These are phyloP conservation scores for Cebus imitator DNA, from an alignment of 2,113 vertebrate species.

Conservation along the genomic window DNA sequence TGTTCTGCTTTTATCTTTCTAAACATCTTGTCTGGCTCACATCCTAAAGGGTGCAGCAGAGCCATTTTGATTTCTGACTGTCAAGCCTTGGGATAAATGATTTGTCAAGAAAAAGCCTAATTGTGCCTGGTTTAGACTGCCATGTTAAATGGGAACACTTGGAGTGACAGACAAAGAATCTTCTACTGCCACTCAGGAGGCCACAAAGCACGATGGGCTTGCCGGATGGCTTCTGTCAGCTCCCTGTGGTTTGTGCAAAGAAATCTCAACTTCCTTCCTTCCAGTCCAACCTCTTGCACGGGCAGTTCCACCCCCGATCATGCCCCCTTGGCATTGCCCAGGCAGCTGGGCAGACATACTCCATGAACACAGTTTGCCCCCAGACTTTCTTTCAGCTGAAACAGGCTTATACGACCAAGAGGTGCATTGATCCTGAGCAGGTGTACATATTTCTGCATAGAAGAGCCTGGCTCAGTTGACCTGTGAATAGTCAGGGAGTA, in stretches of 20 bases:
- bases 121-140: conserved; percentile 75
- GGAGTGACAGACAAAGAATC: conserved; percentile 60
- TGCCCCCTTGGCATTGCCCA: conserved; percentile 44
- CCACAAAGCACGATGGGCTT: conserved; percentile 61
- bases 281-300: conserved; percentile 68
- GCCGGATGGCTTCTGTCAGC: conserved; percentile 74
- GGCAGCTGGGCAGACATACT: conserved; percentile 40
- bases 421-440: conserved; percentile 26
- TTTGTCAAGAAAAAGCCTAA: conserved; percentile 80
- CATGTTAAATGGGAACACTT: conserved; percentile 68
- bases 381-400: conserved; percentile 63
- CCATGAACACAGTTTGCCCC: conserved; percentile 71
- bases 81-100: conserved; percentile 76
- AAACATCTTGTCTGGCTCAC: conserved; percentile 76
- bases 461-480: conserved; percentile 37
- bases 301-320: conserved; percentile 67
- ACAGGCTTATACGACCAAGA: conserved; percentile 60
- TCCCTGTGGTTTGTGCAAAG: conserved; percentile 67
- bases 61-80: conserved; percentile 76
- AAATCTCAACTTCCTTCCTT: conserved; percentile 65
- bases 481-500: background rate
- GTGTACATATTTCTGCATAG: background rate
- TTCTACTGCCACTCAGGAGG: conserved; percentile 55
- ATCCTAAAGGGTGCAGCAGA: conserved; percentile 71
- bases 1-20: conserved; percentile 73